Base-by-base conservation (phyloP, 2,113 vertebrate species). In the Phrynosoma blainvillii region DNA sequence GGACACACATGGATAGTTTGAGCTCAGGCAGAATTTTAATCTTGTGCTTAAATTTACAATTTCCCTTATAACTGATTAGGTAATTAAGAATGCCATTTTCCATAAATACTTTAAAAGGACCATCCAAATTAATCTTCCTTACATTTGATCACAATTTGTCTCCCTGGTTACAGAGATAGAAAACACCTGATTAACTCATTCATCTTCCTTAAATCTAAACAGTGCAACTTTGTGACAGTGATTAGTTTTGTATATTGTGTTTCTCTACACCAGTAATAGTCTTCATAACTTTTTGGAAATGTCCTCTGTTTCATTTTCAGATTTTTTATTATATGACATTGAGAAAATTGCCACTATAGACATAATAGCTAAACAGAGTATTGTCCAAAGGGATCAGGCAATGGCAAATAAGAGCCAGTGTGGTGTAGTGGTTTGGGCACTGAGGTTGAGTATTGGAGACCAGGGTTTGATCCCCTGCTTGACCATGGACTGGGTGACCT, bases 101-200 rank as follows among this genome's bases (percentile, higher is more conserved):
- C 66, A 85, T 1, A 89, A 88, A 59, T 14, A 52, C 79, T 82
- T 71, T 83, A 79, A 91, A 91, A 75, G 13, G 0, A 75, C 5
- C 18, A 75, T 79, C 21, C 23, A 92, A 91, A 94, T 52, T 85
- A 79, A 89, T 87, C 82, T 93, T 87, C 14, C 36, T 84, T 27
- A 25, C 80, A 82, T 40, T 79, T 92, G 89, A 82, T 47, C 27
- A n/a, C 18, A 42, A 86, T 83, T 4, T 16, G 65, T 76, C 52
- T 89, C 85, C 87, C 90, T 70, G 86, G 68, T 79, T 32, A 82
- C 30, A 77, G 32, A 90, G 85, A 42, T 40, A 5, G 52, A 83
- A 92, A 92, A 75, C 1, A 82, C 12, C 54, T 89, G 32, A 82
- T 86, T 54, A 25, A 79, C 68, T 52, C 62, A 7, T 84, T 85